These are phyloP conservation scores for Tapirus indicus DNA, from an alignment of 2,797 vertebrate species.

Conservation along the genomic window DNA sequence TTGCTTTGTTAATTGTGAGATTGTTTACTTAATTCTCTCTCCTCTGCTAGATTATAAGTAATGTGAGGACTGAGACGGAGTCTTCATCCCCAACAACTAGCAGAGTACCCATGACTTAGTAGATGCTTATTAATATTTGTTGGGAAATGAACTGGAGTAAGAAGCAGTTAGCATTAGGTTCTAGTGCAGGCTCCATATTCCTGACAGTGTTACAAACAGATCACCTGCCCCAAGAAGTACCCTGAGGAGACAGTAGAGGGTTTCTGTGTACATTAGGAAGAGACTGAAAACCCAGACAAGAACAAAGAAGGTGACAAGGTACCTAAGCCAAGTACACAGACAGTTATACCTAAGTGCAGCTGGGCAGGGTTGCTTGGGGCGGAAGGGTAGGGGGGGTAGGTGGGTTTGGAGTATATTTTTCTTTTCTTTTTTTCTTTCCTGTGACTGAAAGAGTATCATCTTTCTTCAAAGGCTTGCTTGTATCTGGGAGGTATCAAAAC, in stretches of 20 bases:
- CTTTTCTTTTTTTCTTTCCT: neutral
- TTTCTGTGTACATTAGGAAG: neutral
- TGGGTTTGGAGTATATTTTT: too few species aligned
- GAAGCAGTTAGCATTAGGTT: neutral
- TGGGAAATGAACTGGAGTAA: neutral
- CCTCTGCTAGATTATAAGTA: neutral
- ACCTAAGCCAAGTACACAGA: neutral
- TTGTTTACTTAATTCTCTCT: neutral
- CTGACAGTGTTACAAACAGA: neutral
- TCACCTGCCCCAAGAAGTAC: neutral
- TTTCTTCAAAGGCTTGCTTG: slow-evolving; percentile 56
- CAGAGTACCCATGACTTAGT: neutral
- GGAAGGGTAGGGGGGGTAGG: neutral
- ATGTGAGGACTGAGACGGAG: neutral
- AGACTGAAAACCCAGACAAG: neutral
- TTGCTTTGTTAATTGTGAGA: neutral
- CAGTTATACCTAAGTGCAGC: accelerated
- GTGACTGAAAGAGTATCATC: neutral
- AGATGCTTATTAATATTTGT: neutral
- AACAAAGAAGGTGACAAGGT: too few species aligned
- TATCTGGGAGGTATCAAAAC: slow-evolving; percentile 66
- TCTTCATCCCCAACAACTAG: neutral
- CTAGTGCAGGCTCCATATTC: neutral
- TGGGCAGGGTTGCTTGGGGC: too few species aligned
- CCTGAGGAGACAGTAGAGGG: neutral